Conservation (phyloP, 2,797 vertebrate genomes). For the Hypotaenidia philippensis region DNA sequence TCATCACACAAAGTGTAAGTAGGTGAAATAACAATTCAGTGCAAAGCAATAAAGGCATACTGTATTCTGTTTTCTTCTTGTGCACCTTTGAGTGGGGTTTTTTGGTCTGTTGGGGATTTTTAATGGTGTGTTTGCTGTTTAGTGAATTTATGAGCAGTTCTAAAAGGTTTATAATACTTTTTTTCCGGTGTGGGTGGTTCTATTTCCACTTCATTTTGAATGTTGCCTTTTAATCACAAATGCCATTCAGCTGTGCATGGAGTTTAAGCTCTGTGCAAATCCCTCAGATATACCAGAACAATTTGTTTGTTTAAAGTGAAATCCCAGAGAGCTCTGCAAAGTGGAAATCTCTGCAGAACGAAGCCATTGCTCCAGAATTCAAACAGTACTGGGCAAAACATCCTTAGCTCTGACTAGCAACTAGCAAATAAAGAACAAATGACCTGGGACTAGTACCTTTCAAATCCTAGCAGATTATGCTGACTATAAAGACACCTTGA, state of each 20-base stretch:
- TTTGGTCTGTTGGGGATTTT: not conserved
- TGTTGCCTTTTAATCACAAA: slow-evolving; percentile 27
- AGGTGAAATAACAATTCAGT: not conserved
- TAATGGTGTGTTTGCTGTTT: not conserved
- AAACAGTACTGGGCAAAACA: not conserved
- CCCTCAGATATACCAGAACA: not conserved
- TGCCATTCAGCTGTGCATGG: not conserved
- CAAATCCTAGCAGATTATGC: not conserved
- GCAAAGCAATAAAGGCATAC: not conserved
- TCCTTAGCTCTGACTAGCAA: not conserved
- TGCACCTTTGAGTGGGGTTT: not conserved
- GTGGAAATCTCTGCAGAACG: not conserved
- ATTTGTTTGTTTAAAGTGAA: slow-evolving; percentile 5
- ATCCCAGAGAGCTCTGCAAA: not conserved
- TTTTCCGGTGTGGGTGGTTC: slow-evolving; percentile 5
- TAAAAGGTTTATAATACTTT: slow-evolving; percentile 7
- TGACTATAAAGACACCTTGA: not conserved
- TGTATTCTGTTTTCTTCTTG: not conserved
- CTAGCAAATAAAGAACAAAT: not conserved
- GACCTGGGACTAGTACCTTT: not conserved
- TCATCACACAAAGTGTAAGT: not conserved
- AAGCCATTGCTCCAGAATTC: not conserved
- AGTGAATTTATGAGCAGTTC: not conserved
- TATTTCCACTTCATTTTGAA: slow-evolving; percentile 36
- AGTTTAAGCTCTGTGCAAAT: slow-evolving; percentile 32